Evolutionary conservation across 2,888 invertebrate genomes (phyloP), one percentile per base, ranked within the genome.

Genomic region (Keiferia lycopersicella): DNA sequence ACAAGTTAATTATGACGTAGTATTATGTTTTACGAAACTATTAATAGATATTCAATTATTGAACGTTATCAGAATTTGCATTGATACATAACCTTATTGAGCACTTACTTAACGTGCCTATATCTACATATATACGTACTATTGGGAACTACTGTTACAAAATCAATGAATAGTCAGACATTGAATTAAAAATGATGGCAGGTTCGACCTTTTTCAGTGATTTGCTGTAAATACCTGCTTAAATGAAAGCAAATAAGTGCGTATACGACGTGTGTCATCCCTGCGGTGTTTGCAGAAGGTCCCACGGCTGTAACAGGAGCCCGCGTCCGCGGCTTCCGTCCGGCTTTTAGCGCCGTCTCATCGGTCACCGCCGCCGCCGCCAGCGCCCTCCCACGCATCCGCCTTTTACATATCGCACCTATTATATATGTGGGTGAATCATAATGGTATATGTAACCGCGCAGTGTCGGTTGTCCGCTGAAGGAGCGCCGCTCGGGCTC

Each of bases 301-400:
- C 90, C 89, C 90, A 91, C 91, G 91, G 83, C 83, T 82, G 90
- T 88, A 91, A 91, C 86, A 82, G 79, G 88, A 90, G 87, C 81
- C 82, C 81, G 82, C 83, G 88, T 84, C 88, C 86, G 85, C 80
- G 81, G 87, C 91, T 91, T 91, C 91, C 91, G 91, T 91, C 91
- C 91, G 91, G 91, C 91, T 91, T 91, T 91, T 91, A 91, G 88
- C 88, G 85, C 77, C 85, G 81, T 80, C 85, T 81, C 86, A 86
- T 85, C 86, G 86, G 86, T 86, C 87, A 88, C 87, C 82, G 75
- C 73, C 45, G 45, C 73, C 75, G 26, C 26, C 26, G 6, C 26
- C 26, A 34, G 68, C 65, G 65, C 64, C 65, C 70, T 70, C 65
- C 56, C 56, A 71, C 71, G 73, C 77, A 77, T 79, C 81, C 77